A percentile compares a stretch with the other conserved stretches of the same genome.
Evolutionary conservation across 2,113 vertebrate species (phyloP).

Genomic region (Callithrix jacchus): DNA sequence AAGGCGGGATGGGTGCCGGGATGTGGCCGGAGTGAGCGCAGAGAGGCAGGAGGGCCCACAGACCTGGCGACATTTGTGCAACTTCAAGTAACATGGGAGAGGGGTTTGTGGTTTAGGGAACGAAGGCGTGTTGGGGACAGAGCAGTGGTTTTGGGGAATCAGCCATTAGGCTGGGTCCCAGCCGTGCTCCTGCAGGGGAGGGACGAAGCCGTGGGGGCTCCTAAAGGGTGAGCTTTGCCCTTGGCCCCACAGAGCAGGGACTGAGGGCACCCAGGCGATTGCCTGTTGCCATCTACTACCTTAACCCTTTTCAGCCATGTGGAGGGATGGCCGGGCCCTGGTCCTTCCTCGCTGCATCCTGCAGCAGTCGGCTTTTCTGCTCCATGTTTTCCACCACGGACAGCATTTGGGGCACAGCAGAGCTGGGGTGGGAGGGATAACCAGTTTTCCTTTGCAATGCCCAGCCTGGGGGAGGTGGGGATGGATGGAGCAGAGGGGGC

Average conservation of each 20-base stretch:
- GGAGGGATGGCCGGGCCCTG: neutral
- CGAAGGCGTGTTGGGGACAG: too few species aligned
- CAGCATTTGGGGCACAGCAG: neutral
- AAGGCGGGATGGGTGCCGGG: neutral
- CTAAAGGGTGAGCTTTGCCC: neutral
- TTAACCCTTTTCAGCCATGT: neutral
- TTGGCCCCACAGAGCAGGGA: neutral
- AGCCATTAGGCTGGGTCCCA: neutral
- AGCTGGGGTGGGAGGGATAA: neutral
- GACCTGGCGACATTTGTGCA: neutral
- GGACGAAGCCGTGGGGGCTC: too few species aligned
- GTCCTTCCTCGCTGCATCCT: neutral
- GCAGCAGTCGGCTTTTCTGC: accelerated
- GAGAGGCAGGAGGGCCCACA: neutral
- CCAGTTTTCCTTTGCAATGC: neutral
- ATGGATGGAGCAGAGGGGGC: neutral
- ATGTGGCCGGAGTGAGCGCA: neutral
- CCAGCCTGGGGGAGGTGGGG: neutral
- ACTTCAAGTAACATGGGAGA: neutral
- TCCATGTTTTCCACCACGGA: too few species aligned
- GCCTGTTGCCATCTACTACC: accelerated
- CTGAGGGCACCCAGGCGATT: accelerated
- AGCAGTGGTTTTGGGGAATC: neutral
- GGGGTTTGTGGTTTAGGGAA: too few species aligned
- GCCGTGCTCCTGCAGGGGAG: accelerated